Base-by-base conservation (phyloP, 92 coral and sea anemone genomes). In the Epizoanthus fatuus region DNA sequence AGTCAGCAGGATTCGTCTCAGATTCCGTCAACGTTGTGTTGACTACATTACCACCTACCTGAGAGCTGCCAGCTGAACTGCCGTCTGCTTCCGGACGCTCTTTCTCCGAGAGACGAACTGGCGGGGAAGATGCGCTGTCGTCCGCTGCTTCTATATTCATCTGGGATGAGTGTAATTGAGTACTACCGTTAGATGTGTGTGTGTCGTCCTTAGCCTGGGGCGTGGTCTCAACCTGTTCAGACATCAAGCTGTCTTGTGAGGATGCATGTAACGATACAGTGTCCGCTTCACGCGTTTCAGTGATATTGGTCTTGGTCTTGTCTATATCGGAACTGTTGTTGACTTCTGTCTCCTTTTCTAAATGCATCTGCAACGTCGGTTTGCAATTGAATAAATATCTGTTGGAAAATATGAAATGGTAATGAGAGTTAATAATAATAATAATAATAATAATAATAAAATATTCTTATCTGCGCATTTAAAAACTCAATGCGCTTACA, bases 171-270 rank as follows among this genome's bases (percentile, higher is more conserved):
- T 47, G 17, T 14, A 4, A n/a, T 22, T 76, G n/a, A 19, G 8
- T 13, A 60, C 3, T 60, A 3, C 40, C 70, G 49, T 59, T 77
- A 8, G 22, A 17, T 20, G 53, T 35, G 72, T 49, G 53, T 2
- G 40, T 42, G 52, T 52, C 17, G 2, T 54, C 22, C 2, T 51
- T 1, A 2, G 16, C 35, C 19, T 32, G 15, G 38, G 45, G 54
- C 5, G 40, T 37, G 3, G 40, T 40, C 29, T 77, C 82, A 13
- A 40, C 12, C 39, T 49, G 53, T 49, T 49, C 53, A 11, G 53
- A 49, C 53, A 60, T 44, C 70, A 77, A 16, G 65, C 82, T 77
- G 42, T 77, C 82, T 77, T 77, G 82, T 2, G 82, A 77, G 54
- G 40, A 5, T 1, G 70, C 59, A 22, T 77, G 70, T 42, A 62